phyloP scores from a whole-genome alignment of 2,113 vertebrate species.

The Larimichthys crocea region DNA sequence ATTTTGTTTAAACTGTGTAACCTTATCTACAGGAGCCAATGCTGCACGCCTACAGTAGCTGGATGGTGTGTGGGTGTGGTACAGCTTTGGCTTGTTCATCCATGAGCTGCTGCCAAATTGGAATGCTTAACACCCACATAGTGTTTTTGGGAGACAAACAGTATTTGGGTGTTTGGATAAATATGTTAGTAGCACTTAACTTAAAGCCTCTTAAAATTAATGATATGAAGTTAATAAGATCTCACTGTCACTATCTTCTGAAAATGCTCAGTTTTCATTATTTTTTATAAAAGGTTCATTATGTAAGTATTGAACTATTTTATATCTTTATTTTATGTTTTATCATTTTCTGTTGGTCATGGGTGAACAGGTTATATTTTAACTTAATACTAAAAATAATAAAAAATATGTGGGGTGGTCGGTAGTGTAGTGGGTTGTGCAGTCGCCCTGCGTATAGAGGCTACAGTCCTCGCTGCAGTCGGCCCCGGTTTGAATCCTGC shows the following conservation, averaged over 20 bases:
- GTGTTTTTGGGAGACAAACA: background rate
- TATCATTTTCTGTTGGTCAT: too few species aligned
- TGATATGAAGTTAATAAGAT: background rate
- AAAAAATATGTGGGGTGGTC: too few species aligned
- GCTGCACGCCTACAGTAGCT: slow-evolving; percentile 11
- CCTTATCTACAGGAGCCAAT: slow-evolving; percentile 1
- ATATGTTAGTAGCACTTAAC: background rate
- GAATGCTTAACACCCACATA: background rate
- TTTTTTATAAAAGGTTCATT: background rate
- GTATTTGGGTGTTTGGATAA: background rate
- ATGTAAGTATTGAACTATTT: too few species aligned
- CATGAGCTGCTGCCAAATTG: background rate
- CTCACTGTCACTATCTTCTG: background rate
- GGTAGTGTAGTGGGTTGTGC: too few species aligned
- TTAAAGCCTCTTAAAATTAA: background rate
- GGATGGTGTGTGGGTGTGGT: slow-evolving; percentile 19
- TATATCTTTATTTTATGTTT: too few species aligned
- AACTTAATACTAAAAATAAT: too few species aligned
- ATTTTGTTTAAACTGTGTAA: slow-evolving; percentile 1
- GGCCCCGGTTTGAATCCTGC: too few species aligned
- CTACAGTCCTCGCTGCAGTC: too few species aligned
- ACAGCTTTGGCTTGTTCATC: slow-evolving; percentile 3
- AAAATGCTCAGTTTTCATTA: background rate
- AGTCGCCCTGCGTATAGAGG: too few species aligned
- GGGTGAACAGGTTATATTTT: too few species aligned